Evolutionary conservation across 64 coral and sea anemone species (phyloP).

Genomic region (Stichodactyla helianthus): DNA sequence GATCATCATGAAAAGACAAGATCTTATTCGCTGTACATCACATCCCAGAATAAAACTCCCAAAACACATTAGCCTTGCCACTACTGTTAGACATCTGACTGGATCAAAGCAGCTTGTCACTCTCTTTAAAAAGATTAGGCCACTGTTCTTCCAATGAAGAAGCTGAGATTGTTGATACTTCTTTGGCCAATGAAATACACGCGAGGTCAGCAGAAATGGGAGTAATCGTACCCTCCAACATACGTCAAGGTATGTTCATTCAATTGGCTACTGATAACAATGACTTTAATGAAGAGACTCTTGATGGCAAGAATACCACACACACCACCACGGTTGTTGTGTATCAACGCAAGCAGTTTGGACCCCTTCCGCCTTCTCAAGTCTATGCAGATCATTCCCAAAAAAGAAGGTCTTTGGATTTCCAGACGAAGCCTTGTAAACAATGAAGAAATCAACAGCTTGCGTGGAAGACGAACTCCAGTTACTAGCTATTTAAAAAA

Average conservation of each 20-base stretch:
- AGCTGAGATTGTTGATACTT: constrained; percentile 31
- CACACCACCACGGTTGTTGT: constrained; percentile 33
- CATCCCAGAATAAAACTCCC: constrained; percentile 18
- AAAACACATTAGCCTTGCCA: constrained; percentile 33
- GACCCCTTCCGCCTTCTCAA: constrained; percentile 20
- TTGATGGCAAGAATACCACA: constrained; percentile 51
- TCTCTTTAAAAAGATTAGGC: constrained; percentile 33
- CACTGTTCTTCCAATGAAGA: constrained; percentile 36
- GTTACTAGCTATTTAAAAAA: neutral
- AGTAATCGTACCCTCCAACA: constrained; percentile 50
- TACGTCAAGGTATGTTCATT: constrained; percentile 24
- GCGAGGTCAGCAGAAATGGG: constrained; percentile 43
- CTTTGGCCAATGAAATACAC: constrained; percentile 68
- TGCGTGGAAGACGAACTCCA: neutral
- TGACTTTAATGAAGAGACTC: constrained; percentile 51
- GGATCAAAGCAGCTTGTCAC: constrained; percentile 29
- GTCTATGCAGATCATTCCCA: constrained; percentile 11
- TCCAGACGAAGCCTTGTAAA: no score
- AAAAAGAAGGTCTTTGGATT: constrained; percentile 14
- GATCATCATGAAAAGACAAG: constrained; percentile 16
- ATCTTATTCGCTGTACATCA: constrained; percentile 6
- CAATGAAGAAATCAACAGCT: no score
- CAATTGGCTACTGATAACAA: constrained; percentile 52
- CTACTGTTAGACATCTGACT: constrained; percentile 29
- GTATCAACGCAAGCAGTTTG: constrained; percentile 15